Base-by-base conservation (phyloP, 2,888 invertebrate genomes). In the Ophonus ardosiacus region DNA sequence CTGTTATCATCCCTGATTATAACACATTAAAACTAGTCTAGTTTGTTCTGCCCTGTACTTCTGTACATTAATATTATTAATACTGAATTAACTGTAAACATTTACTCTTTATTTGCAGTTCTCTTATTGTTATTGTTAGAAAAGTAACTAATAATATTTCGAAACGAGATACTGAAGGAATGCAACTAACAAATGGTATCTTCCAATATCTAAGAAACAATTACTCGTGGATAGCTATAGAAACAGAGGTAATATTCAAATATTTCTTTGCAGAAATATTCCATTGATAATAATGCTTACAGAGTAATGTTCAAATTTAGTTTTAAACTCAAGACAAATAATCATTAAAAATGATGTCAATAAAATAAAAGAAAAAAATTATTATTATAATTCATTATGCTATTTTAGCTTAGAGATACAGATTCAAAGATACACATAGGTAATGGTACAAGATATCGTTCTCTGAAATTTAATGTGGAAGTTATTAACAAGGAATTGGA, bases 161-260 rank as follows among this genome's bases (percentile, higher is more conserved):
- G 18, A 85, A 85, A 57, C 18, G 68, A 57, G 65, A 85, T 13
- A 68, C 59, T 21, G 2, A 43, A 21, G 43, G 68, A 31, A 18
- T 10, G 15, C n/a, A 17, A 17, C 15, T 79, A 7, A 57, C 65
- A 43, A 51, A 84, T 13, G 78, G 78, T 24, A 78, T 84, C 51
- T 51, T 78, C 13, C 21, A 78, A 17, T 56, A 40, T 31, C 6
- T 24, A 31, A 56, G 5, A 31, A 43, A 38, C n/a, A 63, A 24
- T 24, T 15, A 84, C 2, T 7, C 56, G 18, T 85, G 85, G 85
- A 85, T 85, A 57, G 85, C 85, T 18, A 65, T 57, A 40, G 85
- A 85, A 38, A 59, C 17, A 18, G 56, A 65, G 38, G 85, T 85
- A 76, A 31, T n/a, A 56, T 10, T 18, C 2, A 8, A 63, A 21